These are phyloP conservation scores for Eurytoma californica DNA, from an alignment of 2,888 invertebrate genomes.

Conservation along the genomic window DNA sequence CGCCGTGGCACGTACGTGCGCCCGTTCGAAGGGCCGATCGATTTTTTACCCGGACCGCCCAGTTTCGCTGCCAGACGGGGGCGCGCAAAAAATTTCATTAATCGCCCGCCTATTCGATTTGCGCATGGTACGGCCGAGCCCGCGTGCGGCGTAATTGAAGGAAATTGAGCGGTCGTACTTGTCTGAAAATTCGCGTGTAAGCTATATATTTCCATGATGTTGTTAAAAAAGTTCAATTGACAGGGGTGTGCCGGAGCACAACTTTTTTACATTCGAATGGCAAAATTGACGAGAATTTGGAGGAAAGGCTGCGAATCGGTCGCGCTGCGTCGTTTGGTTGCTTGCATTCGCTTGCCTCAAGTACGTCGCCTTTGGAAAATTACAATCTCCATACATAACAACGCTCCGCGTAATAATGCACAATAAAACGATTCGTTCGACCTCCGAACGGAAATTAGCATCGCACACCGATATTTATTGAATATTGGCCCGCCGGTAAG, in stretches of 20 bases:
- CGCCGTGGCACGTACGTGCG: not conserved
- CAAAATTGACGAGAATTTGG: too few species aligned
- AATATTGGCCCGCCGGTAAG: slow-evolving; percentile 73
- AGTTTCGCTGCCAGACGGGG: not conserved
- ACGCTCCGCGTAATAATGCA: slow-evolving; percentile 15
- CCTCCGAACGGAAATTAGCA: slow-evolving; percentile 55
- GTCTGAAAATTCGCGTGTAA: too few species aligned
- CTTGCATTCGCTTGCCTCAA: slow-evolving; percentile 15
- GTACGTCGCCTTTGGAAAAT: slow-evolving; percentile 39
- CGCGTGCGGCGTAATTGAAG: too few species aligned
- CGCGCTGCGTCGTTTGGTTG: slow-evolving; percentile 24
- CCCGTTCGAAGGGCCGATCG: slow-evolving; percentile 5
- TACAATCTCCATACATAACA: slow-evolving; percentile 30
- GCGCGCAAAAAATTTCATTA: slow-evolving; percentile 41
- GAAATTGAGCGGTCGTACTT: too few species aligned
- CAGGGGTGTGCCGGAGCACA: too few species aligned
- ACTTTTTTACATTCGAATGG: too few species aligned
- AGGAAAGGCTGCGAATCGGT: not conserved
- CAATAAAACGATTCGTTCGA: slow-evolving; percentile 45
- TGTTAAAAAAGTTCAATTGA: too few species aligned
- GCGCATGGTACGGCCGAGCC: too few species aligned
- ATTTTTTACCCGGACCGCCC: not conserved
- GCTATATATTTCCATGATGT: too few species aligned
- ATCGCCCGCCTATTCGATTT: not conserved
- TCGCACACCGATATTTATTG: slow-evolving; percentile 73